A percentile compares a stretch with the other conserved stretches of the same genome.
phyloP scores from a whole-genome alignment of 2,113 vertebrate genomes.

The Centropus unirufus region DNA sequence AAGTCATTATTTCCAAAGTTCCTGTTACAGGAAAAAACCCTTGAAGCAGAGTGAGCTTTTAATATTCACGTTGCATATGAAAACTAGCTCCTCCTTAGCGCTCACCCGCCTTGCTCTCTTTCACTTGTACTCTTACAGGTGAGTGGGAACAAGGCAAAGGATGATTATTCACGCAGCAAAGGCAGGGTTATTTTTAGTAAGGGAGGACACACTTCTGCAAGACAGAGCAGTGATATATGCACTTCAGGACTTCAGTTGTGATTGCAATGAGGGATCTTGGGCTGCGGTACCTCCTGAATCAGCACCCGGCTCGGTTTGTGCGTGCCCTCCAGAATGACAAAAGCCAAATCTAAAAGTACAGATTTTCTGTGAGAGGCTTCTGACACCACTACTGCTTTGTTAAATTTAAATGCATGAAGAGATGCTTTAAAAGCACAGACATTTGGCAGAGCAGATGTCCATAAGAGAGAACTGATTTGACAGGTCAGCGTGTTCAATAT shows the following conservation, averaged over 20 bases:
- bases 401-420: background rate
- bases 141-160: background rate
- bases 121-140: background rate
- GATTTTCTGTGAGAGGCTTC: background rate
- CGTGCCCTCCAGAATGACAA: background rate
- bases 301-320: background rate
- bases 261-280: background rate
- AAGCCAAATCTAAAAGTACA: background rate
- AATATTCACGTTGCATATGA: background rate
- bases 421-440: background rate
- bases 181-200: background rate
- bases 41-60: background rate
- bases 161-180: background rate
- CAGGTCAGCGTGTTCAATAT: background rate
- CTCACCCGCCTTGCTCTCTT: too few species aligned
- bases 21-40: background rate
- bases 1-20: background rate
- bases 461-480: background rate
- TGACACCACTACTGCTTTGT: background rate
- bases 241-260: background rate
- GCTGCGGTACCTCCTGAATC: background rate
- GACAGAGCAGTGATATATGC: background rate
- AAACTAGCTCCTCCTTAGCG: background rate
- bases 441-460: background rate
- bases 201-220: constrained; percentile 1